These are phyloP conservation scores for Meloidogyne exigua DNA, from an alignment of 1,140 invertebrate genomes.

Conservation along the genomic window DNA sequence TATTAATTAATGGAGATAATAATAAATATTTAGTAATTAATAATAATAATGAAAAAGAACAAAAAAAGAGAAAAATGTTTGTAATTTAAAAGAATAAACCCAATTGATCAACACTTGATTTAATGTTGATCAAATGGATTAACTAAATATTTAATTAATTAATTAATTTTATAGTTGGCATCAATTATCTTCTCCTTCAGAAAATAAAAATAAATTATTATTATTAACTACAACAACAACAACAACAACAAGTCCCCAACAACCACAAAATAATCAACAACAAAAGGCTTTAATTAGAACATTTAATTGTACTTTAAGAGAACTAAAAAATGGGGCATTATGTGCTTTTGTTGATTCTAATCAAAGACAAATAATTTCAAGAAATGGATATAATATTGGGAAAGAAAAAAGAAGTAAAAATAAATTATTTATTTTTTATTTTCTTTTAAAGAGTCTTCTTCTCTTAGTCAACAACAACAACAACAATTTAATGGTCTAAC, in stretches of 20 bases:
- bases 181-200: neutral
- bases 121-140: neutral
- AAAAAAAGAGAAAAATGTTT: neutral
- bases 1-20: neutral
- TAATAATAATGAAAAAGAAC: neutral
- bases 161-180: constrained; percentile 1
- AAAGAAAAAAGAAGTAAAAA: neutral
- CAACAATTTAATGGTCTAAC: neutral
- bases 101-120: neutral
- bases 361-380: constrained; percentile 12
- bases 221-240: neutral
- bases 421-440: too few species aligned
- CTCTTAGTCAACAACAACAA: neutral
- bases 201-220: neutral
- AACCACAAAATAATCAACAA: constrained; percentile 38
- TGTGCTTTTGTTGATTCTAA: constrained; percentile 26
- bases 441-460: too few species aligned
- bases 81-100: neutral
- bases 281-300: constrained; percentile 44
- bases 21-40: neutral
- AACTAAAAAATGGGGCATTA: constrained; percentile 47
- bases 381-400: constrained; percentile 7
- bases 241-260: too few species aligned
- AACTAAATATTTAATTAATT: constrained; percentile 1
- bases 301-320: constrained; percentile 53